Evolutionary conservation across 2,113 vertebrate species (phyloP).

Genomic region (Cynopterus brachyotis): DNA sequence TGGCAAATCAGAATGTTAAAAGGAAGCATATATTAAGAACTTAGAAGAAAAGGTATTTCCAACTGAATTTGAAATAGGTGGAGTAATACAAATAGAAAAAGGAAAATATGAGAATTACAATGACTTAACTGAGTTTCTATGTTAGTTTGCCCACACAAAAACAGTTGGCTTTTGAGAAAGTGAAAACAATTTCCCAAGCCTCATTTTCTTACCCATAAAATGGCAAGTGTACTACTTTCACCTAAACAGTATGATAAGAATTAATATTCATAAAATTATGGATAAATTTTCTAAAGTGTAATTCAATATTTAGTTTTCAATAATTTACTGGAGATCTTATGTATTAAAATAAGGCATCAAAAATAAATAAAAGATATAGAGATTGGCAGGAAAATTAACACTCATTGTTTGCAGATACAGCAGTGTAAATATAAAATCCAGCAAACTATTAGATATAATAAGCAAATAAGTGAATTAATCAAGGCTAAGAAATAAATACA

Average conservation of each 20-base stretch:
- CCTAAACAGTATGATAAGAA: neutral
- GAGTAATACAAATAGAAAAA: neutral
- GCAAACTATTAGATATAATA: neutral
- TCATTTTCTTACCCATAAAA: neutral
- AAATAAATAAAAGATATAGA: neutral
- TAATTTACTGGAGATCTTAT: neutral
- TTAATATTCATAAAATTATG: neutral
- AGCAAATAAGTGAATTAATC: neutral
- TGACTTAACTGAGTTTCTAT: neutral
- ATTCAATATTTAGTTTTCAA: neutral
- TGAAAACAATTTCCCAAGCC: neutral
- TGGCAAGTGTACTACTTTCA: neutral
- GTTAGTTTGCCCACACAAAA: neutral
- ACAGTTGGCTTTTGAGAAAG: neutral
- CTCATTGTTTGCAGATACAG: neutral
- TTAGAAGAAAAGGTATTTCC: neutral
- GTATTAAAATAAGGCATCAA: neutral
- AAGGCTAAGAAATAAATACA: neutral
- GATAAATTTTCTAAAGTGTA: neutral
- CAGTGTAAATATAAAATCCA: neutral
- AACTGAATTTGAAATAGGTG: conserved; percentile 2
- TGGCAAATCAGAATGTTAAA: neutral
- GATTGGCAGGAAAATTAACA: neutral
- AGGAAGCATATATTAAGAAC: neutral
- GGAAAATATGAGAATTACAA: neutral